Conservation (phyloP, 2,888 invertebrate species). For the Scrobipalpa costella region DNA sequence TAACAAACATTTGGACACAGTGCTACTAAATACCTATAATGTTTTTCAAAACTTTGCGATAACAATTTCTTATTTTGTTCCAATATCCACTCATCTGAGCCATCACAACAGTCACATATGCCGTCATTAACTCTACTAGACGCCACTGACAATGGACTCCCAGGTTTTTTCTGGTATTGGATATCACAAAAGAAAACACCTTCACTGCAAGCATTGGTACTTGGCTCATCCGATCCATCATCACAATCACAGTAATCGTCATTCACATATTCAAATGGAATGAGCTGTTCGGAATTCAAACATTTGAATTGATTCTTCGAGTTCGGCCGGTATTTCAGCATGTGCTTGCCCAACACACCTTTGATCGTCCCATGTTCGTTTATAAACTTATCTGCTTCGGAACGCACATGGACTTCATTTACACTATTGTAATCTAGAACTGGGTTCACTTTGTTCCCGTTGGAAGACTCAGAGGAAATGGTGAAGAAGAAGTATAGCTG, state of each 20-base stretch:
- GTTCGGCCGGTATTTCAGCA: slow-evolving; percentile 66
- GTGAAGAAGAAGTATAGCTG: slow-evolving; percentile 71
- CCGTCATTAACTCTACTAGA: slow-evolving; percentile 95
- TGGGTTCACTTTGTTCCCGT: slow-evolving; percentile 50
- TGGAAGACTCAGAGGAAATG: slow-evolving; percentile 57
- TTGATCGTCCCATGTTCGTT: slow-evolving; percentile 66
- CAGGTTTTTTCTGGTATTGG: slow-evolving; percentile 66
- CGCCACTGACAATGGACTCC: slow-evolving; percentile 73
- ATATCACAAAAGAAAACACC: slow-evolving; percentile 91
- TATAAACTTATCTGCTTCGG: slow-evolving; percentile 64
- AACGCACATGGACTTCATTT: slow-evolving; percentile 53
- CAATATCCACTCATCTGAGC: slow-evolving; percentile 90
- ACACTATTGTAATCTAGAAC: slow-evolving; percentile 52
- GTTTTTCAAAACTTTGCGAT: slow-evolving; percentile 55
- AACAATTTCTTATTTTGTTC: slow-evolving; percentile 47
- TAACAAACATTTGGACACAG: slow-evolving; percentile 58
- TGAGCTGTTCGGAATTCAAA: slow-evolving; percentile 57
- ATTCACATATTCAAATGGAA: slow-evolving; percentile 81
- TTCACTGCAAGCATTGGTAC: slow-evolving; percentile 93
- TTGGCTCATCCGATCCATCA: slow-evolving; percentile 89
- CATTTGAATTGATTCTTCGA: slow-evolving; percentile 67
- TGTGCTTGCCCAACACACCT: slow-evolving; percentile 62
- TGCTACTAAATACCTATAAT: slow-evolving; percentile 58
- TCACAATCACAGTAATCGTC: slow-evolving; percentile 94
- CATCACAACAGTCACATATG: slow-evolving; percentile 96